phyloP scores from a whole-genome alignment of 2,797 vertebrate genomes.

The Hoplostethus atlanticus region DNA sequence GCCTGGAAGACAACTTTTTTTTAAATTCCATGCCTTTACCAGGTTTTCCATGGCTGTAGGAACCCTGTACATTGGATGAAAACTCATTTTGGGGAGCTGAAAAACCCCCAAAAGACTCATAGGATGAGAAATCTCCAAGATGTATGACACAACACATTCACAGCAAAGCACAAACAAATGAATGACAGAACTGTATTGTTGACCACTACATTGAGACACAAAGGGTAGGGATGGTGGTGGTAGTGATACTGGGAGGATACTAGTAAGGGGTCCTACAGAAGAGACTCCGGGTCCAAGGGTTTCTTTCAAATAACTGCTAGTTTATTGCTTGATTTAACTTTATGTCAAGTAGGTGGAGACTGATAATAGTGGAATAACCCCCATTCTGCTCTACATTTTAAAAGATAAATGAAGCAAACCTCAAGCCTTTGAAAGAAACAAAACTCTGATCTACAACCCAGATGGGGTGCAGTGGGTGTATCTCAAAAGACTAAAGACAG shows the following conservation, averaged over 20 bases:
- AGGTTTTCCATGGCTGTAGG: no score
- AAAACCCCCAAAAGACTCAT: neutral
- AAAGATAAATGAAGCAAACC: no score
- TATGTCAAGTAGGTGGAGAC: neutral
- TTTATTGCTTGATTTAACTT: neutral
- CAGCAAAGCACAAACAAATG: neutral
- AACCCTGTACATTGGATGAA: neutral
- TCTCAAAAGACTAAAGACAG: constrained; percentile 18
- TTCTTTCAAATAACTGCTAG: neutral
- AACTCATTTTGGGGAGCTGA: neutral
- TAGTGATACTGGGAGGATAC: constrained; percentile 1
- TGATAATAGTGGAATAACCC: no score
- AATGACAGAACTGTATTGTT: neutral
- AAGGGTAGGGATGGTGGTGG: constrained; percentile 4
- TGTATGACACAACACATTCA: constrained; percentile 19
- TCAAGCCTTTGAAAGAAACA: neutral
- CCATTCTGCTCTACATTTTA: no score
- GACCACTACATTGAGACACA: neutral
- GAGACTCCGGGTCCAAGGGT: neutral
- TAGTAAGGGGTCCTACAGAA: neutral
- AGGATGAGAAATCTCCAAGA: no score
- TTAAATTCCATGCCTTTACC: no score
- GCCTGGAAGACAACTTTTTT: no score
- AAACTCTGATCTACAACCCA: neutral
- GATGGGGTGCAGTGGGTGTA: neutral